These are phyloP conservation scores for Malthinus flaveolus DNA, from an alignment of 2,888 invertebrate genomes.

Conservation along the genomic window DNA sequence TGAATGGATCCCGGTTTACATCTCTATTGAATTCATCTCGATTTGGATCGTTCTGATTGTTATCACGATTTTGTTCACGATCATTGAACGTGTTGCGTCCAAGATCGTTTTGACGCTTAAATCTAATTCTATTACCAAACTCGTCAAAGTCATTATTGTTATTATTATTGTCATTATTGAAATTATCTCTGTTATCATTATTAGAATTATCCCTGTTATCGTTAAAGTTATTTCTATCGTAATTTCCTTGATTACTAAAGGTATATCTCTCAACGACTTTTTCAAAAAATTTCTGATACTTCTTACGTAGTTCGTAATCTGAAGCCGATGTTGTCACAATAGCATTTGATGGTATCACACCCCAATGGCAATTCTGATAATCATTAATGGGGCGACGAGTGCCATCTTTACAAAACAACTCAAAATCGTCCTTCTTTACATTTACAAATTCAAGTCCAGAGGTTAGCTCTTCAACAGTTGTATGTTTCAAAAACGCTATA, in stretches of 20 bases:
- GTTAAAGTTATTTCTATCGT: slow-evolving; percentile 31
- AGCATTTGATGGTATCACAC: slow-evolving; percentile 79
- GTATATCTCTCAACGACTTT: slow-evolving; percentile 63
- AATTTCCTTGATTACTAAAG: slow-evolving; percentile 5
- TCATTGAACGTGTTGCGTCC: slow-evolving; percentile 38
- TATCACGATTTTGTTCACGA: slow-evolving; percentile 33
- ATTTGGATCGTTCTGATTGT: slow-evolving; percentile 20
- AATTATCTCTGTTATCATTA: slow-evolving; percentile 34
- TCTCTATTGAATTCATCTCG: slow-evolving; percentile 13
- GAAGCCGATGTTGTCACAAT: slow-evolving; percentile 85
- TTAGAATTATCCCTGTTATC: slow-evolving; percentile 8
- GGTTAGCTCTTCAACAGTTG: slow-evolving; percentile 75
- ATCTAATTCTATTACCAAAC: slow-evolving; percentile 42
- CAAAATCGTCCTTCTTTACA: slow-evolving; percentile 70
- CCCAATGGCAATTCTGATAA: slow-evolving; percentile 83
- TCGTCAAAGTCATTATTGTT: slow-evolving; percentile 33
- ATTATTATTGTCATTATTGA: slow-evolving; percentile 22
- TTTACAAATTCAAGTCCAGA: slow-evolving; percentile 62
- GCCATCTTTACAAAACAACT: slow-evolving; percentile 82
- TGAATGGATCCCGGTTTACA: slow-evolving; percentile 37
- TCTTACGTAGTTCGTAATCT: slow-evolving; percentile 58
- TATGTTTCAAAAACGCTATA: slow-evolving; percentile 87
- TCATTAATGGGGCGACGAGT: slow-evolving; percentile 68
- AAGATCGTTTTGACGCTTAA: slow-evolving; percentile 16
- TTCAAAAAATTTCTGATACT: slow-evolving; percentile 68